Evolutionary conservation across 2,888 invertebrate species (phyloP).

Genomic region (Polylopha cassiicola): DNA sequence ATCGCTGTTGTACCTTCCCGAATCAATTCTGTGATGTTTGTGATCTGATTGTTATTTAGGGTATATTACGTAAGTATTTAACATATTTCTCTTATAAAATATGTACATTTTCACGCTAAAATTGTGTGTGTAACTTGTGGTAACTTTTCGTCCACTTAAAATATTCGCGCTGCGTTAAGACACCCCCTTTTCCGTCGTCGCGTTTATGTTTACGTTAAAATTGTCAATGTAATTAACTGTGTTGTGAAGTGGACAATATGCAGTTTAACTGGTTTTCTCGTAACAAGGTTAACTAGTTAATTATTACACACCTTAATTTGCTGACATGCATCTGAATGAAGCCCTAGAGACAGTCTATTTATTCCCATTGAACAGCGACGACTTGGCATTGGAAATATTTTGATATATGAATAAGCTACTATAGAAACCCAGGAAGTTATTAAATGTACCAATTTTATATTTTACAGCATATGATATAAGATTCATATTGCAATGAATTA

Average conservation of each 20-base stretch:
- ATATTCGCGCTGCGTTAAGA: neutral
- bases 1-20: conserved; percentile 33
- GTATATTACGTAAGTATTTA: conserved; percentile 70
- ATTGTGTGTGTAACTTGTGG: neutral
- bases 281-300: conserved; percentile 24
- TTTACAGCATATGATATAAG: too few relatives aligned
- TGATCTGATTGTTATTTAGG: conserved; percentile 60
- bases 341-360: conserved; percentile 39
- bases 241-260: conserved; percentile 24
- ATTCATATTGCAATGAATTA: too few relatives aligned
- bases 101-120: conserved; percentile 23
- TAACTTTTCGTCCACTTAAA: neutral
- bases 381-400: conserved; percentile 45
- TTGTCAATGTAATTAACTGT: conserved; percentile 10
- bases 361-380: conserved; percentile 30
- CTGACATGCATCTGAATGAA: conserved; percentile 28
- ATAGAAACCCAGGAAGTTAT: conserved; percentile 24
- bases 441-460: neutral
- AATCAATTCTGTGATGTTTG: conserved; percentile 67
- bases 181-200: conserved; percentile 15
- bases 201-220: conserved; percentile 14
- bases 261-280: conserved; percentile 26
- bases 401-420: conserved; percentile 31
- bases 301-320: conserved; percentile 10
- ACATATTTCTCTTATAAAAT: conserved; percentile 53